Conservation (phyloP, 1,140 invertebrate species). For the Eriosoma lanigerum region DNA sequence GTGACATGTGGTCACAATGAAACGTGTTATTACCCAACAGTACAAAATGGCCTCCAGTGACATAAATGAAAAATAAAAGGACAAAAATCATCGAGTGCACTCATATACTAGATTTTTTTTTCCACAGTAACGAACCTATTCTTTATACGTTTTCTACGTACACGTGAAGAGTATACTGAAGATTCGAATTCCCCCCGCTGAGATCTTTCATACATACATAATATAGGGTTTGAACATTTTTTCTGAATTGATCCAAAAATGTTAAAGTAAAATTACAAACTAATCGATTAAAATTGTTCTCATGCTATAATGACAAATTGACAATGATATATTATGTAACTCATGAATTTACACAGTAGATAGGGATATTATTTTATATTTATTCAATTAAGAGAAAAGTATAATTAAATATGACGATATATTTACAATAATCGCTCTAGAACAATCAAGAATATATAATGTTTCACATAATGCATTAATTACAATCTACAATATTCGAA, state of each 20-base stretch:
- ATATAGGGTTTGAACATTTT: background rate
- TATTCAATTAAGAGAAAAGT: no score
- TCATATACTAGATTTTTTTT: constrained; percentile 8
- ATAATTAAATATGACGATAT: no score
- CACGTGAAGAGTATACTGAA: constrained; percentile 4
- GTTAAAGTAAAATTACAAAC: no score
- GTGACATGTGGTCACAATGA: constrained; percentile 4
- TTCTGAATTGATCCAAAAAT: background rate
- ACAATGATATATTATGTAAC: no score
- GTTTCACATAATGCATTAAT: no score
- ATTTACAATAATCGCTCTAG: no score
- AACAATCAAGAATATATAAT: no score
- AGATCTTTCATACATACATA: background rate
- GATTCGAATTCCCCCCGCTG: constrained; percentile 14
- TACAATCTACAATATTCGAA: no score
- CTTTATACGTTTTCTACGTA: background rate
- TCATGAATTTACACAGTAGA: no score
- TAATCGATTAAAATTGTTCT: no score
- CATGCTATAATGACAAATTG: no score
- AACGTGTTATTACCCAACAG: constrained; percentile 13
- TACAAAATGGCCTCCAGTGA: constrained; percentile 4
- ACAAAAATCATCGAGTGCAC: constrained; percentile 3
- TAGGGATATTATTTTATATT: no score
- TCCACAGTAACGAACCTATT: constrained; percentile 35
- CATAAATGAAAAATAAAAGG: constrained; percentile 17